Percentiles rank a stretch among this genome's conserved stretches.
Conservation (phyloP, 2,797 vertebrate species). For the Scolopax rusticola region DNA sequence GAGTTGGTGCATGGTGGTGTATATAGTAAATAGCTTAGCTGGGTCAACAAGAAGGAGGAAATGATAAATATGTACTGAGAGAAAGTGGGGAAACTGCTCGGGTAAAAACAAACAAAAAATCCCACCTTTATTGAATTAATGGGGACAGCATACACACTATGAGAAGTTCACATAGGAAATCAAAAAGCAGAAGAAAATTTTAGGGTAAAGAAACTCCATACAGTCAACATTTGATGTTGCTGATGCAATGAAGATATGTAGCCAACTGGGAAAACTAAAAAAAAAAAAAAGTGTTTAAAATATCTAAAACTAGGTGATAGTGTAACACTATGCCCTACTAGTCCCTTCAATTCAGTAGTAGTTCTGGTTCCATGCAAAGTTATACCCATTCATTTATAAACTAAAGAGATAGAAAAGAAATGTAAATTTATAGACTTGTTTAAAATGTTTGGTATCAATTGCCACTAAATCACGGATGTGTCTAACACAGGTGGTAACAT, state of each 20-base stretch:
- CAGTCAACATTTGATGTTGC: neutral
- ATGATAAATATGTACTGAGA: neutral
- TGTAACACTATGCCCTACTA: neutral
- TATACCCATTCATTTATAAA: neutral
- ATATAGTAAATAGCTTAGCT: neutral
- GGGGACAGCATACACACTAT: neutral
- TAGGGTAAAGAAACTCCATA: neutral
- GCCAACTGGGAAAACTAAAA: neutral
- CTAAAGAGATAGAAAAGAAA: neutral
- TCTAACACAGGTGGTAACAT: conserved; percentile 28
- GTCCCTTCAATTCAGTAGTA: neutral
- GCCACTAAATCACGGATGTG: neutral
- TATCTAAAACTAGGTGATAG: neutral
- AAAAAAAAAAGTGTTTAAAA: neutral
- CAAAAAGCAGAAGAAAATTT: neutral
- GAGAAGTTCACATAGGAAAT: neutral
- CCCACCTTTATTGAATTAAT: neutral
- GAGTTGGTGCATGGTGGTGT: neutral
- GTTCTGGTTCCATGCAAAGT: neutral
- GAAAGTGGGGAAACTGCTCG: neutral
- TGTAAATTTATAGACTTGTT: neutral
- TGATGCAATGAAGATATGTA: neutral
- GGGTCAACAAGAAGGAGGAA: neutral
- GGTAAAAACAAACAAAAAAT: neutral
- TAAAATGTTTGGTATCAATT: neutral